Evolutionary conservation across 2,113 vertebrate species (phyloP).

Genomic region (Equus quagga): DNA sequence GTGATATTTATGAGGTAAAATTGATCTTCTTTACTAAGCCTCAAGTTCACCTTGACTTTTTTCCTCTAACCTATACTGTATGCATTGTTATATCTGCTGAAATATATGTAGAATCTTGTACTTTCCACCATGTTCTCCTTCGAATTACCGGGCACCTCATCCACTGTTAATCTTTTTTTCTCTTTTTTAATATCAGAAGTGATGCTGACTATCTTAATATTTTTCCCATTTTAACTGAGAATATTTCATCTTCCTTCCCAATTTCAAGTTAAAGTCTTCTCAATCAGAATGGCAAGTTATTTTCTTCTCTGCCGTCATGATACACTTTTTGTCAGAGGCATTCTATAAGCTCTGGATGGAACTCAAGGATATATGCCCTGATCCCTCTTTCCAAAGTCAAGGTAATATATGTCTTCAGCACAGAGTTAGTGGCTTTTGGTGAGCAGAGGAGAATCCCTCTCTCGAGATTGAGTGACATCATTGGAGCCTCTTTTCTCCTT

Average conservation of each 20-base stretch:
- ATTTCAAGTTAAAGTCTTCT: constrained; percentile 54
- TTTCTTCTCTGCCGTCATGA: neutral
- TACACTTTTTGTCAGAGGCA: neutral
- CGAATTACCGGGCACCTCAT: constrained; percentile 5
- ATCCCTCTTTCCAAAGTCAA: neutral
- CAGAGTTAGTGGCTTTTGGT: neutral
- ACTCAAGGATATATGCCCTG: neutral
- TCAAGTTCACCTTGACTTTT: constrained; percentile 36
- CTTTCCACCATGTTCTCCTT: neutral
- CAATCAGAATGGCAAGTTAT: constrained; percentile 24
- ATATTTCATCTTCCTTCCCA: constrained; percentile 43
- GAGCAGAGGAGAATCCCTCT: neutral
- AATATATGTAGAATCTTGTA: neutral
- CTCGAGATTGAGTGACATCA: neutral
- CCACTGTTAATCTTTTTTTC: neutral
- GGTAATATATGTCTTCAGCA: neutral
- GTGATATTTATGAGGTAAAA: constrained; percentile 58
- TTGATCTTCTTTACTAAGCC: constrained; percentile 40
- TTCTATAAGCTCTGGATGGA: neutral
- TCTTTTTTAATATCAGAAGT: constrained; percentile 26
- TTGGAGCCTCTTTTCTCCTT: neutral
- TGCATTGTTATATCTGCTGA: neutral
- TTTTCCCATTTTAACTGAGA: neutral
- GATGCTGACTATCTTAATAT: neutral
- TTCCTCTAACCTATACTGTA: neutral